A percentile compares a stretch with the other conserved stretches of the same genome.
These are phyloP conservation scores for Epinotia ramella DNA, from an alignment of 2,888 invertebrate genomes.

Conservation along the genomic window DNA sequence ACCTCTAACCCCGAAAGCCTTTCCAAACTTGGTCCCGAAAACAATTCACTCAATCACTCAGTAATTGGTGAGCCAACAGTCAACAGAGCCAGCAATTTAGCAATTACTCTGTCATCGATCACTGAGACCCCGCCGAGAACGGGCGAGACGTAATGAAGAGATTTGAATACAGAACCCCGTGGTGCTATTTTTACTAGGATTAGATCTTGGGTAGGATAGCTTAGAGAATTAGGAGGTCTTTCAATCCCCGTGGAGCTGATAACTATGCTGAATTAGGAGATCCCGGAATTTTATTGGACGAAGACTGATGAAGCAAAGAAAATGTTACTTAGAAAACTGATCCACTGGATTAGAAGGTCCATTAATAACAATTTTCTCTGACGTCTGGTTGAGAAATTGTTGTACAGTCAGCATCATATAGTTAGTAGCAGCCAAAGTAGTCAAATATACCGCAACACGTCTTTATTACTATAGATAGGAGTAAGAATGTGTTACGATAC, in stretches of 20 bases:
- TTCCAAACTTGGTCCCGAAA: slow-evolving; percentile 8
- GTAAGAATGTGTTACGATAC: too few species aligned
- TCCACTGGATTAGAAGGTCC: background rate
- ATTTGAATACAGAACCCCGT: slow-evolving; percentile 42
- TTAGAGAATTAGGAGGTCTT: slow-evolving; percentile 5
- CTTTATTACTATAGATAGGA: too few species aligned
- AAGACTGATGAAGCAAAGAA: background rate
- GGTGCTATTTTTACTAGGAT: slow-evolving; percentile 22
- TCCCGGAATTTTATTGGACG: background rate
- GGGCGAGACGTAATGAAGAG: slow-evolving; percentile 29
- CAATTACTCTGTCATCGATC: slow-evolving; percentile 41
- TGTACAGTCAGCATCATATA: too few species aligned
- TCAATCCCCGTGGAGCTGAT: slow-evolving; percentile 12
- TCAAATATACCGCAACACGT: too few species aligned
- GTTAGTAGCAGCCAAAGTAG: too few species aligned
- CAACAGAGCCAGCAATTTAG: slow-evolving; percentile 35
- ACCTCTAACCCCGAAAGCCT: slow-evolving; percentile 25
- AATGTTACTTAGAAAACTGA: background rate
- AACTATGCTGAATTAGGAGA: background rate
- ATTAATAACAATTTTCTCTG: background rate
- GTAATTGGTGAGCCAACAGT: slow-evolving; percentile 37
- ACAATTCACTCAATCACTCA: slow-evolving; percentile 39
- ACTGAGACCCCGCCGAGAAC: slow-evolving; percentile 27
- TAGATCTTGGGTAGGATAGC: slow-evolving; percentile 10
- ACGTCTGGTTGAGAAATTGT: background rate